Conservation (phyloP, 2,888 invertebrate species). For the Agrotis puta region DNA sequence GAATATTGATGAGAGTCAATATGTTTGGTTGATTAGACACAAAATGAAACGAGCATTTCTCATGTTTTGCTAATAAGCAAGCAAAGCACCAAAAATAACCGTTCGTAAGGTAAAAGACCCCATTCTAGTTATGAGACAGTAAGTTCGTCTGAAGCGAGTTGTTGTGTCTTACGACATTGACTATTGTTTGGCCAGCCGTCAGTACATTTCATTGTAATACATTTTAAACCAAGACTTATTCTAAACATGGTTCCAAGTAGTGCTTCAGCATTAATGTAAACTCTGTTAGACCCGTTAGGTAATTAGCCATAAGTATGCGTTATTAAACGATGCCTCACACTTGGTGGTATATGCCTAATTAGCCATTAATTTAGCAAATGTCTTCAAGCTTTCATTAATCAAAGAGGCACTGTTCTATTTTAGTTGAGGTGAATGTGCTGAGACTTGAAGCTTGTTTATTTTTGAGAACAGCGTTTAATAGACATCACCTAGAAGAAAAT, state of each 20-base stretch:
- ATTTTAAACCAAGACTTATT: conserved; percentile 43
- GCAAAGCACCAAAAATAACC: not conserved
- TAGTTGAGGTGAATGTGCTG: conserved; percentile 12
- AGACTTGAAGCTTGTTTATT: conserved; percentile 29
- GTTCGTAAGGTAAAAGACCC: not conserved
- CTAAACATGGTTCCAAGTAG: conserved; percentile 26
- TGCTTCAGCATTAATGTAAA: conserved; percentile 51
- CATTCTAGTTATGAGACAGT: conserved; percentile 7
- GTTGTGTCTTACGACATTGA: conserved; percentile 1
- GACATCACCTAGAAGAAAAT: conserved; percentile 31
- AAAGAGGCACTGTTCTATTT: conserved; percentile 33
- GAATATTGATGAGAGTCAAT: conserved; percentile 14
- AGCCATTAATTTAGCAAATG: conserved; percentile 29
- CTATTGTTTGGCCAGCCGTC: conserved; percentile 9
- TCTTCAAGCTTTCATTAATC: conserved; percentile 29
- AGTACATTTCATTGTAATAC: conserved; percentile 40
- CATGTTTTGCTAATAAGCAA: not conserved
- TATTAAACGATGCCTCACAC: conserved; percentile 45
- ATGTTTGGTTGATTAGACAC: not conserved
- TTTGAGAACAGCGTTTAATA: conserved; percentile 24
- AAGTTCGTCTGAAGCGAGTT: conserved; percentile 1
- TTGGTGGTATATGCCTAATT: conserved; percentile 35
- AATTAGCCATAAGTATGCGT: conserved; percentile 37
- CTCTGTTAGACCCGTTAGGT: conserved; percentile 42
- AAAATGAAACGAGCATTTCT: not conserved